Evolutionary conservation across 2,888 invertebrate species (phyloP).

Genomic region (Esperia sulphurella): DNA sequence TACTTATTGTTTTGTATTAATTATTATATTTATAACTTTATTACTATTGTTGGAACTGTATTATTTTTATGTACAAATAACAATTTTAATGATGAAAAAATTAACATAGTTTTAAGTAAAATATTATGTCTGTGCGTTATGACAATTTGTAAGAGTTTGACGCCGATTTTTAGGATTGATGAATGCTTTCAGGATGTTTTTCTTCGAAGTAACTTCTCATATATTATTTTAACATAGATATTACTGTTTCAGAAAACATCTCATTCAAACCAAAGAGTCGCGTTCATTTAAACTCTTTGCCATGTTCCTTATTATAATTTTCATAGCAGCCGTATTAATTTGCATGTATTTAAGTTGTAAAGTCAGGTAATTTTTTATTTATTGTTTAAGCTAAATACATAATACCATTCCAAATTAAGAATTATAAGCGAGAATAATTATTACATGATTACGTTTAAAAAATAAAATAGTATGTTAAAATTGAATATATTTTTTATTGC

Average conservation of each 20-base stretch:
- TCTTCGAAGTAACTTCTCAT: conserved; percentile 19
- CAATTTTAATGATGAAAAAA: conserved; percentile 64
- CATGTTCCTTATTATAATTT: conserved; percentile 46
- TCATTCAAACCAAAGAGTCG: conserved; percentile 71
- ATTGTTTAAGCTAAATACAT: conserved; percentile 72
- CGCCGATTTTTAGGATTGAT: conserved; percentile 35
- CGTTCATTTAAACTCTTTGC: conserved; percentile 66
- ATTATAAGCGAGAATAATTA: conserved; percentile 69
- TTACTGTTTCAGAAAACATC: conserved; percentile 38
- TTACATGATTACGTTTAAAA: conserved; percentile 66
- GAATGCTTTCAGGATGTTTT: conserved; percentile 35
- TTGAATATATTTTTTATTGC: conserved; percentile 17
- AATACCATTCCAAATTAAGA: conserved; percentile 78
- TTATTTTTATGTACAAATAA: conserved; percentile 76
- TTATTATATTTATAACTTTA: conserved; percentile 60
- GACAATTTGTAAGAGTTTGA: conserved; percentile 27
- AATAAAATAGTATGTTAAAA: conserved; percentile 62
- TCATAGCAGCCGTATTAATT: conserved; percentile 28
- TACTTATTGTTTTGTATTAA: conserved; percentile 58
- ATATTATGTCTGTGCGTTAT: conserved; percentile 27
- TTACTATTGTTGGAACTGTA: conserved; percentile 64
- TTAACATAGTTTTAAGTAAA: conserved; percentile 62
- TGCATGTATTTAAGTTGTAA: conserved; percentile 53
- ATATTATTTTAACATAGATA: conserved; percentile 32
- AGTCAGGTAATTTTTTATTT: conserved; percentile 61